Evolutionary conservation across 1,140 invertebrate species (phyloP), one percentile per base, ranked within the genome.

Genomic region (Tachypleus tridentatus): DNA sequence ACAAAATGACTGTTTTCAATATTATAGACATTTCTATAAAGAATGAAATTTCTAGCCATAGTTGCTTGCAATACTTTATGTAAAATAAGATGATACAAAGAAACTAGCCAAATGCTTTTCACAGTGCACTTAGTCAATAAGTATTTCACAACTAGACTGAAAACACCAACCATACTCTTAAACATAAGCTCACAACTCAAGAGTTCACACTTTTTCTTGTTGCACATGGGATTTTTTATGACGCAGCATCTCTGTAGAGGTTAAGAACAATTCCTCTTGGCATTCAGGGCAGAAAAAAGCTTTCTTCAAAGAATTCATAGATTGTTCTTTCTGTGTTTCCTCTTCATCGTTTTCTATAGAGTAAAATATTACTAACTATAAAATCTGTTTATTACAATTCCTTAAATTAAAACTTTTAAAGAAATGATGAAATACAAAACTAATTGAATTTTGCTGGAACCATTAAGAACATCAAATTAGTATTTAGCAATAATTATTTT

Each of bases 201-300:
- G 29, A 29, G 29, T 29, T 29, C 29, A 29, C 29, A 54, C 9
- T 11, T 51, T 61, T 61, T 50, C 49, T 47, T 47, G n/a, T 11
- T 54, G 56, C 51, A 52, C 10, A 69, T 79, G 79, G 54, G 70
- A 74, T 70, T 76, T 77, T 64, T 75, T 79, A 68, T 82, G 80
- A 67, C 76, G 76, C 4, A 82, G 69, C 50, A 80, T 80, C 67
- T 82, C 79, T 60, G 76, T 76, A 4, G 76, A 84, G 11, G 87
- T 88, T 56, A 93, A 77, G 65, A 82, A 80, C 54, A 93, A 77
- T n/a, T 78, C 79, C 73, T 84, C 76, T 48, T 83, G 76, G 79
- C 92, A 95, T 59, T 77, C 78, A 5, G 81, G 72, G 78, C 92
- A 95, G 67, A 82, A 78, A 76, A 85, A 93, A 56, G 79, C 73